phyloP scores from a whole-genome alignment of 2,888 invertebrate genomes.

The Dyspetes luteomarginatus region DNA sequence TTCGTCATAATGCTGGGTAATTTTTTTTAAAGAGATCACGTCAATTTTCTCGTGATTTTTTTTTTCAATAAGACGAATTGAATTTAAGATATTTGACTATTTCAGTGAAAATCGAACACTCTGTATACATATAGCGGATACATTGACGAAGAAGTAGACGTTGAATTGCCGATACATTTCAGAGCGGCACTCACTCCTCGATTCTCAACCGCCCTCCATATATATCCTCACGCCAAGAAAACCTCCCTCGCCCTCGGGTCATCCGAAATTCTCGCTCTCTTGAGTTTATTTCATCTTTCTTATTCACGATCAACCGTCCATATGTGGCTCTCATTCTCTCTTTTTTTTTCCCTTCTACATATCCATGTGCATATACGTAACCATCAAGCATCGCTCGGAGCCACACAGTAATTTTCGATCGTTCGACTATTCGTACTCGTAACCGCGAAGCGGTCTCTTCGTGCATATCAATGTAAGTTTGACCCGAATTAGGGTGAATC shows the following conservation, averaged over 20 bases:
- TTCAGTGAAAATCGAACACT: too few relatives aligned
- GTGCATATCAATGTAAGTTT: conserved; percentile 7
- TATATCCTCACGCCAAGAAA: conserved; percentile 75
- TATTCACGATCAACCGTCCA: conserved; percentile 2
- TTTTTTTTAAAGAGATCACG: too few relatives aligned
- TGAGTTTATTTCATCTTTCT: conserved; percentile 15
- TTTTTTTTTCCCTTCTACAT: neutral
- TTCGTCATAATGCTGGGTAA: too few relatives aligned
- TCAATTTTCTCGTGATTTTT: too few relatives aligned
- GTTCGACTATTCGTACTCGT: conserved; percentile 48
- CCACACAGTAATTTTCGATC: conserved; percentile 64
- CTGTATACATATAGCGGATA: neutral
- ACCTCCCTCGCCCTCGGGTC: conserved; percentile 80
- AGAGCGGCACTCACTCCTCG: conserved; percentile 44
- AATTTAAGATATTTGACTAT: too few relatives aligned
- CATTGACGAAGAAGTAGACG: conserved; percentile 38
- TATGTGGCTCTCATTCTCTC: neutral
- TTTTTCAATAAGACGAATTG: too few relatives aligned
- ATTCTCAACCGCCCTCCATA: conserved; percentile 69
- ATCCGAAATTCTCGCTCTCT: conserved; percentile 70
- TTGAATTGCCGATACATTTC: conserved; percentile 40
- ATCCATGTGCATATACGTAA: neutral
- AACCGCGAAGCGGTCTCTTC: neutral
- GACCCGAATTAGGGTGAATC: neutral
- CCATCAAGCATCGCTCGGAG: conserved; percentile 52